Evolutionary conservation across 1,140 invertebrate species (phyloP).

Genomic region (Trypoxylus dichotomus): DNA sequence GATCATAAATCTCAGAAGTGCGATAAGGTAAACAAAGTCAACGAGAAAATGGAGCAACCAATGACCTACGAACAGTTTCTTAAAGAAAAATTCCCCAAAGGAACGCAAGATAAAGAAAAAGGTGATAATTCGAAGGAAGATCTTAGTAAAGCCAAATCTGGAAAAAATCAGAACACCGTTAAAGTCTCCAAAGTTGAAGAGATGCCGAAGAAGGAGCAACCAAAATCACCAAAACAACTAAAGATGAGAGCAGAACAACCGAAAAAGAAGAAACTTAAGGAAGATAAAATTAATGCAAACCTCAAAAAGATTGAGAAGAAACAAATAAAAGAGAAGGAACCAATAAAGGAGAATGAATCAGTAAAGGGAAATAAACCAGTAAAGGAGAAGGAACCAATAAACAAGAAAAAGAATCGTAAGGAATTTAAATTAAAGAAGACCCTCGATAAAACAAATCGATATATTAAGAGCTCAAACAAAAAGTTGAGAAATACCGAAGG

Average conservation of each 20-base stretch:
- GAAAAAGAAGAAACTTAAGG: not conserved
- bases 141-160: not conserved
- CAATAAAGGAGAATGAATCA: too few relatives aligned
- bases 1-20: not conserved
- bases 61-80: not conserved
- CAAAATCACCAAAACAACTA: not conserved
- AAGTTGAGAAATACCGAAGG: not conserved
- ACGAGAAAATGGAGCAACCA: not conserved
- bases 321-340: not conserved
- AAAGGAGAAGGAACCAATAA: not conserved
- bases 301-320: not conserved
- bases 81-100: not conserved
- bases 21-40: not conserved
- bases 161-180: not conserved
- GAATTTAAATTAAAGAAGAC: not conserved
- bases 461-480: not conserved
- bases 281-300: too few relatives aligned
- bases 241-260: not conserved
- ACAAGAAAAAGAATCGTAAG: not conserved
- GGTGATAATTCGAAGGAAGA: not conserved
- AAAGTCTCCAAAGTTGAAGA: not conserved
- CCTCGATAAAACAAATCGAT: not conserved
- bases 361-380: too few relatives aligned
- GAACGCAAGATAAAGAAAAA: not conserved
- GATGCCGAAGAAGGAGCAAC: not conserved